These are phyloP conservation scores for Kobus ellipsiprymnus DNA, from an alignment of 2,113 vertebrate species.

Conservation along the genomic window DNA sequence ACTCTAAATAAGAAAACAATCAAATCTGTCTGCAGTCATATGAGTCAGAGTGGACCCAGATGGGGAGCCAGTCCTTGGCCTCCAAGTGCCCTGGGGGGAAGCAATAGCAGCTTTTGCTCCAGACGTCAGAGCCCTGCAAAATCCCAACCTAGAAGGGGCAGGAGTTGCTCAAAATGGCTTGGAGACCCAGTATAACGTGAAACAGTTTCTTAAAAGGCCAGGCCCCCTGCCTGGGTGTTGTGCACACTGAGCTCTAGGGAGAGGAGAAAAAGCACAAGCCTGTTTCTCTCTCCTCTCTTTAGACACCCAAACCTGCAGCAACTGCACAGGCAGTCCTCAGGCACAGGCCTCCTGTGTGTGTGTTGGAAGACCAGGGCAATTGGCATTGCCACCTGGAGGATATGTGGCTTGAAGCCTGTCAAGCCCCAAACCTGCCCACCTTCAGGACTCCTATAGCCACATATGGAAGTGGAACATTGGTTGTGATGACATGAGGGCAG, in stretches of 20 bases:
- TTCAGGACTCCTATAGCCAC: neutral
- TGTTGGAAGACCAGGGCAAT: neutral
- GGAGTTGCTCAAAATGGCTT: slow-evolving; percentile 3
- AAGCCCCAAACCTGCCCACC: neutral
- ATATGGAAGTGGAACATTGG: neutral
- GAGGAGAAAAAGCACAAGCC: neutral
- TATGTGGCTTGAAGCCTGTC: neutral
- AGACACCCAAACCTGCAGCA: neutral
- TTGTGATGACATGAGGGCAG: neutral
- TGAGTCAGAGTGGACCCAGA: slow-evolving; percentile 68
- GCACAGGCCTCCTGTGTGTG: neutral
- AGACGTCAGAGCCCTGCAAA: slow-evolving; percentile 16
- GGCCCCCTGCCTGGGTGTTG: neutral
- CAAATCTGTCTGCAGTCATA: slow-evolving; percentile 61
- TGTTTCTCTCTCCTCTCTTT: neutral
- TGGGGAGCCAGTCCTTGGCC: slow-evolving; percentile 38
- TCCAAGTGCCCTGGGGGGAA: slow-evolving; percentile 48
- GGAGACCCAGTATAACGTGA: slow-evolving; percentile 19
- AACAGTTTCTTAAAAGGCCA: slow-evolving; percentile 18
- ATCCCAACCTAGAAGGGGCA: neutral
- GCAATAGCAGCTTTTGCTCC: slow-evolving; percentile 38
- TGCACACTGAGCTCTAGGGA: neutral
- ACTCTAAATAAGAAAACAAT: slow-evolving; percentile 72
- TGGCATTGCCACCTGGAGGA: neutral
- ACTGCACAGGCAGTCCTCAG: neutral